Evolutionary conservation across 2,888 invertebrate genomes (phyloP).

Genomic region (Linyphia triangularis): DNA sequence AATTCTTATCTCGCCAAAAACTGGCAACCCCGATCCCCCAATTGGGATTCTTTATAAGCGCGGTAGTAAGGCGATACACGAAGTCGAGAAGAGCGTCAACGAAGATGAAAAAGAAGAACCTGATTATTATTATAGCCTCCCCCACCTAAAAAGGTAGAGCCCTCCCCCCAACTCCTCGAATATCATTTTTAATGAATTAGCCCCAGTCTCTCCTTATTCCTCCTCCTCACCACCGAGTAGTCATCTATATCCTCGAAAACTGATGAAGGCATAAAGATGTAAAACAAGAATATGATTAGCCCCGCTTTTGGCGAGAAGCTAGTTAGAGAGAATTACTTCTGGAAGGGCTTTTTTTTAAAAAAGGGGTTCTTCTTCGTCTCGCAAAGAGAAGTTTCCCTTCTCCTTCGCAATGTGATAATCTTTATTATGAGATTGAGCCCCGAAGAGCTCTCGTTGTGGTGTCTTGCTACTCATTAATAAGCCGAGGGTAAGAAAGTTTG

Average conservation of each 20-base stretch:
- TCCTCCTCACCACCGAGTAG: slow-evolving; percentile 6
- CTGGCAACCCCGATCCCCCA: slow-evolving; percentile 57
- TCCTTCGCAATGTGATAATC: slow-evolving; percentile 71
- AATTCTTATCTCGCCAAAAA: background rate
- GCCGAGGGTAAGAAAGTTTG: slow-evolving; percentile 19
- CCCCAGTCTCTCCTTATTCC: slow-evolving; percentile 52
- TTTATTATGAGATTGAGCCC: slow-evolving; percentile 69
- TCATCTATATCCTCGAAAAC: too few species aligned
- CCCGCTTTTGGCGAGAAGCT: slow-evolving; percentile 29
- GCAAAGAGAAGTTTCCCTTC: background rate
- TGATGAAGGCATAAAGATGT: slow-evolving; percentile 74
- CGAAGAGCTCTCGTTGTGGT: slow-evolving; percentile 26
- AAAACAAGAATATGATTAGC: slow-evolving; percentile 75
- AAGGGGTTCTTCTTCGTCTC: slow-evolving; percentile 25
- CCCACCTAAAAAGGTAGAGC: slow-evolving; percentile 39
- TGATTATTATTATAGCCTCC: slow-evolving; percentile 73
- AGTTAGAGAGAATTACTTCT: slow-evolving; percentile 72
- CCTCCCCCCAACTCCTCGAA: slow-evolving; percentile 44
- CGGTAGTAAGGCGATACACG: slow-evolving; percentile 71
- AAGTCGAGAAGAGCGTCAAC: slow-evolving; percentile 28
- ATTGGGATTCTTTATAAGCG: slow-evolving; percentile 73
- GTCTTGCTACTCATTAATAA: slow-evolving; percentile 69
- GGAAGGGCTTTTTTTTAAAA: slow-evolving; percentile 34
- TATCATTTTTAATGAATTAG: slow-evolving; percentile 75
- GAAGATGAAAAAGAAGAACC: slow-evolving; percentile 12